phyloP scores from a whole-genome alignment of 2,797 vertebrate genomes.

The Cossypha heuglini region DNA sequence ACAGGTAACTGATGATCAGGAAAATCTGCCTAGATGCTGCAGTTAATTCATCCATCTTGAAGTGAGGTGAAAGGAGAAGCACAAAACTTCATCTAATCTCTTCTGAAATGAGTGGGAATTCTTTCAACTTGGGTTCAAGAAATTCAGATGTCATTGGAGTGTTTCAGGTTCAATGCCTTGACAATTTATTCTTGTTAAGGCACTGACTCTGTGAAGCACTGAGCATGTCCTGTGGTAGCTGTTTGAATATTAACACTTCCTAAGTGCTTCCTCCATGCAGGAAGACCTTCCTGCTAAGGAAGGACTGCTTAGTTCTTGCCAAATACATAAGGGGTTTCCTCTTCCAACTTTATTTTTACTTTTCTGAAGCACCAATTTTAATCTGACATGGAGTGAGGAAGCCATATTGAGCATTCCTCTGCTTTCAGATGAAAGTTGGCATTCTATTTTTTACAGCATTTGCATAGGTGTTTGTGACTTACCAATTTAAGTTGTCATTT shows the following conservation, averaged over 20 bases:
- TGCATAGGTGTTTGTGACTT: neutral
- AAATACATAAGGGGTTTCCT: neutral
- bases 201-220: neutral
- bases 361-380: neutral
- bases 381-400: neutral
- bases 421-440: neutral
- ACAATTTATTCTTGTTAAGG: neutral
- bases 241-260: neutral
- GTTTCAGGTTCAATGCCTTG: neutral
- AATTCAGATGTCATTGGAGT: neutral
- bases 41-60: neutral
- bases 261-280: neutral
- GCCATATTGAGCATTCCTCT: neutral
- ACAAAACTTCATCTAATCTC: neutral
- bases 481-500: neutral
- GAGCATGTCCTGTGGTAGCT: neutral
- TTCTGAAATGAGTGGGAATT: neutral
- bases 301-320: neutral
- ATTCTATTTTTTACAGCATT: neutral
- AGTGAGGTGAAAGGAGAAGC: neutral
- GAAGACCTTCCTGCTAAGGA: neutral
- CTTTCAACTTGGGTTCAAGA: neutral
- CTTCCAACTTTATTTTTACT: neutral
- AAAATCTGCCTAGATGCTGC: neutral
- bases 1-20: neutral